These are phyloP conservation scores for Erynnis tages DNA, from an alignment of 2,888 invertebrate genomes.

Conservation along the genomic window DNA sequence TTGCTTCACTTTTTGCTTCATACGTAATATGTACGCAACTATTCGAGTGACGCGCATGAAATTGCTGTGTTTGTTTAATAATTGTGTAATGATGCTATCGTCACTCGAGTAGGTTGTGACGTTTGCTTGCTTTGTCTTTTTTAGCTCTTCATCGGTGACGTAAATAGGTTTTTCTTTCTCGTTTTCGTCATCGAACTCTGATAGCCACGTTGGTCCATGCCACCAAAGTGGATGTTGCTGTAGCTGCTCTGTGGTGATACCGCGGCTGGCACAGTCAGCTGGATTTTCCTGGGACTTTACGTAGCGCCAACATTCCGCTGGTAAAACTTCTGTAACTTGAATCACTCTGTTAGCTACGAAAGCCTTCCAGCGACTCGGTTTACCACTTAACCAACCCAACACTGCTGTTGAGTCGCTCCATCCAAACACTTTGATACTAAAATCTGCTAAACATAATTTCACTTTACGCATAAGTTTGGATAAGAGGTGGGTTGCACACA, in stretches of 20 bases:
- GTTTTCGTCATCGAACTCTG: background rate
- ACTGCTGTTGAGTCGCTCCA: conserved; percentile 16
- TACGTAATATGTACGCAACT: background rate
- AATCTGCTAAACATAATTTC: too few species aligned
- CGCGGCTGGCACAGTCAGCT: conserved; percentile 34
- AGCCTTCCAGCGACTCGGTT: conserved; percentile 27
- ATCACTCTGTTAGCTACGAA: conserved; percentile 28
- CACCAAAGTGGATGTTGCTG: background rate
- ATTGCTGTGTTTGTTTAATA: background rate
- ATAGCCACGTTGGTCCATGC: background rate
- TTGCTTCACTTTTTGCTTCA: background rate
- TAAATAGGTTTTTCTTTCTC: background rate
- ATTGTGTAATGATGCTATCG: background rate
- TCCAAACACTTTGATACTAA: too few species aligned
- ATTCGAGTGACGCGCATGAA: background rate
- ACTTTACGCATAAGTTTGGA: too few species aligned
- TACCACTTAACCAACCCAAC: conserved; percentile 33
- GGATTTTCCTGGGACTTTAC: conserved; percentile 34
- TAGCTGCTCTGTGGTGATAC: background rate
- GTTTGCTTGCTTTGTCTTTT: background rate
- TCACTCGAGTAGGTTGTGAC: background rate
- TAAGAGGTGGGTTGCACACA: too few species aligned
- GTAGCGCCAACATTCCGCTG: conserved; percentile 31
- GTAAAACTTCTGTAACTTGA: conserved; percentile 30
- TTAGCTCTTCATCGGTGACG: background rate